Evolutionary conservation across 2,888 invertebrate species (phyloP), one percentile per base, ranked within the genome.

Genomic region (Dryomyza anilis): DNA sequence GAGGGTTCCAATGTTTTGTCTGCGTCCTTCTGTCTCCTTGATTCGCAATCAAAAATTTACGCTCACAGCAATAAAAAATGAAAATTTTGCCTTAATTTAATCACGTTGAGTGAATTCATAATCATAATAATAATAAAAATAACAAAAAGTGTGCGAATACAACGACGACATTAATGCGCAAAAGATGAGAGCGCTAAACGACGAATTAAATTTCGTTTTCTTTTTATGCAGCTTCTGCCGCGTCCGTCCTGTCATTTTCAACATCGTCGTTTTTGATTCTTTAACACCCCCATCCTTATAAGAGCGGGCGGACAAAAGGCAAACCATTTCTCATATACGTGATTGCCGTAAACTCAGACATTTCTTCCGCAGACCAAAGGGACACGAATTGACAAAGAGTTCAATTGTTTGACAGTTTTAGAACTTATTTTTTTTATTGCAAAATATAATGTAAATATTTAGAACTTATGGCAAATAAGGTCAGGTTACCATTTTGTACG

Each of bases 41-140:
- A 65, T 64, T 59, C 50, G 66, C 65, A 67, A 69, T 69, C 67
- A 69, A 67, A n/a, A 67, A 60, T 63, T 67, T 67, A 39, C 56
- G 63, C 55, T 60, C 36, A 39, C 33, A 39, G 36, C 60, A 50
- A 60, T 60, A 60, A 60, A 52, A 58, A 58, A 60, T 58, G 48
- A 60, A 61, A 59, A 30, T 48, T 61, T 45, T 30, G 29, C 46
- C 30, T 46, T 45, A 58, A 58, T 58, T 58, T 58, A 58, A 58
- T 58, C 14, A 61, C 23, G 52, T 39, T 36, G 36, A 50, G 39
- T 39, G 60, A 61, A 50, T 27, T 61, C 23, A 61, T 61, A 39
- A 61, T 52, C 50, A 52, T 58, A 33, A 33, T 19, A 50, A 52
- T n/a, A 33, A 50, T 23, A 23, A n/a, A 50, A 50, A 50, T 25